Evolutionary conservation across 2,888 invertebrate genomes (phyloP), one percentile per base, ranked within the genome.

Genomic region (Anaspis maculata): DNA sequence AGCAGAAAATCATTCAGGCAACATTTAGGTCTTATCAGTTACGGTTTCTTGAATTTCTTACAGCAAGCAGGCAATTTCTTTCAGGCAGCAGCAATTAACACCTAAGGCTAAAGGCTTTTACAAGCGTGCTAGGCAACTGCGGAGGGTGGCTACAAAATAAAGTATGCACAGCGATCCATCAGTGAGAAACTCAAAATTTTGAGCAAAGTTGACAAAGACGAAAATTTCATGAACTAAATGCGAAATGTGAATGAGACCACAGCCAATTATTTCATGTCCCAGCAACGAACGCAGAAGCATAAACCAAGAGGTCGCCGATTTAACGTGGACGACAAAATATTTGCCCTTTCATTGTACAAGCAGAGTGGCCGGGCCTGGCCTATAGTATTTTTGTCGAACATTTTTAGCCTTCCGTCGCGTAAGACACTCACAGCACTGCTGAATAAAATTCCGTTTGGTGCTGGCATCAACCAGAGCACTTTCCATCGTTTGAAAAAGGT

Each of bases 291-390:
- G 16, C 37, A 36, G 19, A 31, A 40, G 14, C 23, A 10, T 9
- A 34, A 35, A 23, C 39, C 46, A 6, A 37, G 31, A 33, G 45
- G 45, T 12, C 34, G 46, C 12, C 29, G 44, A 31, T 45, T 23
- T 25, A 40, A 38, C 3, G 11, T 44, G 4, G 46, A 45, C 25
- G 46, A 48, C 10, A 48, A 48, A 40, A 29, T 45, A 7, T 37
- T 48, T 10, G 45, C 47, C 12, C 27, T 49, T 9, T 34, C 39
- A 9, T 26, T 46, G 13, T 39, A 30, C 22, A 48, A 49, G 34
- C 32, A 35, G 31, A 46, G 42, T 38, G 37, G 35, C 12, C 34
- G 24, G 14, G 34, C 28, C 10, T 49, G 48, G 22, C 24, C 35
- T n/a, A n/a, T n/a, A n/a, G n/a, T n/a, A 19, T 40, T 37, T 34